Conservation (phyloP, 2,797 vertebrate species). For the Myotis findleyi region DNA sequence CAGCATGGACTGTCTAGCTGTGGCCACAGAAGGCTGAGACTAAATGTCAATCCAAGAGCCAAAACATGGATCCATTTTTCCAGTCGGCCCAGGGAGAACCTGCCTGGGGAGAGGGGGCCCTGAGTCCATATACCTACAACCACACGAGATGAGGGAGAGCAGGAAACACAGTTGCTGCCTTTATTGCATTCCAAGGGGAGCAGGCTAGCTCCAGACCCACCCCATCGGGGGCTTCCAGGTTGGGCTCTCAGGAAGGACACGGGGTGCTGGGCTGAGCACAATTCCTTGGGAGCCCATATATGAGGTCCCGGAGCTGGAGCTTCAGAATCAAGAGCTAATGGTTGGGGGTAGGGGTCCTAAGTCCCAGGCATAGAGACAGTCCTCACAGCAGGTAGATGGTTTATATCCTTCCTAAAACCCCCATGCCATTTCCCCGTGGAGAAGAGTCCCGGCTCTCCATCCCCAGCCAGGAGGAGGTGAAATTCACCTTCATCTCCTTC, state of each 20-base stretch:
- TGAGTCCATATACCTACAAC: not conserved
- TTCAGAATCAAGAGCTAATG: not conserved
- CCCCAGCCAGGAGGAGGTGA: not conserved
- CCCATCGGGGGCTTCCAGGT: not conserved
- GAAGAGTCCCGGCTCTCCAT: not conserved
- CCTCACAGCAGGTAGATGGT: rapidly evolving
- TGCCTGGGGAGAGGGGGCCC: not conserved
- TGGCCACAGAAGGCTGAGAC: not conserved
- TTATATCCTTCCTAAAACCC: not conserved
- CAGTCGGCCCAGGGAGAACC: not conserved
- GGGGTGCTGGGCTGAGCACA: not conserved
- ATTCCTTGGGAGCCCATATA: not conserved
- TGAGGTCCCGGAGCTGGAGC: not conserved
- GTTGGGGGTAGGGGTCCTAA: not conserved
- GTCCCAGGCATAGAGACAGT: not conserved
- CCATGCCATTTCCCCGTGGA: not conserved
- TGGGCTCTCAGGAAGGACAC: not conserved
- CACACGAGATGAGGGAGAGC: conserved; percentile 22
- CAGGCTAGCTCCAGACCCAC: not conserved
- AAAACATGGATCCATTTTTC: not conserved
- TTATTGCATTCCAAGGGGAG: conserved; percentile 71
- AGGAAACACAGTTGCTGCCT: conserved; percentile 45
- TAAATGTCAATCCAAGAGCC: not conserved
- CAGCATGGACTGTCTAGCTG: not conserved
- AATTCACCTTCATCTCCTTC: not conserved